phyloP scores from a whole-genome alignment of 2,113 vertebrate species.

The Perca fluviatilis region DNA sequence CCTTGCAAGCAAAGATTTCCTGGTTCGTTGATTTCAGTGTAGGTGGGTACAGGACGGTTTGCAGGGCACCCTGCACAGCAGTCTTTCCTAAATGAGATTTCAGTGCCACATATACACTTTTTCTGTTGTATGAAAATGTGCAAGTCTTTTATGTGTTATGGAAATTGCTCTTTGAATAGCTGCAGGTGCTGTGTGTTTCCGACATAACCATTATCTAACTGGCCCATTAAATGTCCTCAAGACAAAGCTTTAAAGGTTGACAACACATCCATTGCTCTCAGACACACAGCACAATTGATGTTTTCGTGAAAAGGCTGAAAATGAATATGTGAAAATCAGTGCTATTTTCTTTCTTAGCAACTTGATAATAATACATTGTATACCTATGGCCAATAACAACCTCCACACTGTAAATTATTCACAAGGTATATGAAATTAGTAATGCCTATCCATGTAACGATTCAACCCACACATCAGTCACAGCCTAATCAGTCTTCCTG shows the following conservation, averaged over 20 bases:
- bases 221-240: conserved; percentile 19
- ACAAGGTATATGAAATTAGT: background rate
- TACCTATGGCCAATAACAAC: too few relatives aligned
- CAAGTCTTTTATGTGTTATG: background rate
- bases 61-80: too few relatives aligned
- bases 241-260: conserved; percentile 11
- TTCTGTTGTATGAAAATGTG: background rate
- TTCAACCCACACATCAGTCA: background rate
- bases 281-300: background rate
- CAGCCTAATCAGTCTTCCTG: conserved; percentile 42
- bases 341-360: background rate
- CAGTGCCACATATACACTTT: too few relatives aligned
- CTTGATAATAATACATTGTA: background rate
- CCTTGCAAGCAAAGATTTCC: background rate
- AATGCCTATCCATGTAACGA: background rate
- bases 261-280: conserved; percentile 3
- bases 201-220: conserved; percentile 23
- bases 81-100: background rate
- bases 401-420: background rate
- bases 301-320: background rate
- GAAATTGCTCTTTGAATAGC: background rate
- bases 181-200: background rate
- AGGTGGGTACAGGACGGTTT: background rate
- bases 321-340: background rate
- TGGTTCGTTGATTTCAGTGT: background rate